Percentiles rank a stretch among this genome's conserved stretches.
Evolutionary conservation across 1,140 invertebrate genomes (phyloP).

Genomic region (Steinernema khuongi): DNA sequence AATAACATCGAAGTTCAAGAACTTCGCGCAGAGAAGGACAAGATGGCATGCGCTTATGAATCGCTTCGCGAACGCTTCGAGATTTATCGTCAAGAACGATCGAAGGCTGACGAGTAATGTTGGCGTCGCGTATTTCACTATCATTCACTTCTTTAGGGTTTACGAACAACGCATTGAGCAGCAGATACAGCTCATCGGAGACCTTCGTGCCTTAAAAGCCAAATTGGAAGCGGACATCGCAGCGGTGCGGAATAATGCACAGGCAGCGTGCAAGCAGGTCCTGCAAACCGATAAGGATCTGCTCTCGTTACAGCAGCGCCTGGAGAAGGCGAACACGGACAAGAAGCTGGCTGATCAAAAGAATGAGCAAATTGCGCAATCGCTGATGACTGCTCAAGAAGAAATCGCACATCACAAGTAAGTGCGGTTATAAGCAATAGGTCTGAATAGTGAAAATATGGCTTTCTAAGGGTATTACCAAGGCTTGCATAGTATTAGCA

Average conservation of each 20-base stretch:
- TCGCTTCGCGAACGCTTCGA: not conserved
- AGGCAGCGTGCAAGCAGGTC: not conserved
- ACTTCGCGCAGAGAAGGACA: not conserved
- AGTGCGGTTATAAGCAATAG: too few species aligned
- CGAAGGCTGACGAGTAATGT: not conserved
- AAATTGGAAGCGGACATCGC: not conserved
- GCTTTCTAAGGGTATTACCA: too few species aligned
- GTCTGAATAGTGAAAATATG: too few species aligned
- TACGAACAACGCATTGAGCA: conserved; percentile 3
- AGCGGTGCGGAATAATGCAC: not conserved
- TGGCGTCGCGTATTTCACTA: not conserved
- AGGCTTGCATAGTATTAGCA: too few species aligned
- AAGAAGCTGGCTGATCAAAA: not conserved
- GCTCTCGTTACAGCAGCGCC: not conserved
- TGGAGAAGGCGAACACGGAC: not conserved
- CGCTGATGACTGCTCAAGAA: not conserved
- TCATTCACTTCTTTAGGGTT: not conserved
- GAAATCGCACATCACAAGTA: not conserved
- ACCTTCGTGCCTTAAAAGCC: not conserved
- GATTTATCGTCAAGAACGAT: not conserved
- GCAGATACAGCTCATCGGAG: not conserved
- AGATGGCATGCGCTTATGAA: not conserved
- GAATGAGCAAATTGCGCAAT: not conserved
- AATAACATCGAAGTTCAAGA: not conserved
- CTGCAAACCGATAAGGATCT: not conserved